These are phyloP conservation scores for Phaedon cochleariae DNA, from an alignment of 2,888 invertebrate genomes.

Conservation along the genomic window DNA sequence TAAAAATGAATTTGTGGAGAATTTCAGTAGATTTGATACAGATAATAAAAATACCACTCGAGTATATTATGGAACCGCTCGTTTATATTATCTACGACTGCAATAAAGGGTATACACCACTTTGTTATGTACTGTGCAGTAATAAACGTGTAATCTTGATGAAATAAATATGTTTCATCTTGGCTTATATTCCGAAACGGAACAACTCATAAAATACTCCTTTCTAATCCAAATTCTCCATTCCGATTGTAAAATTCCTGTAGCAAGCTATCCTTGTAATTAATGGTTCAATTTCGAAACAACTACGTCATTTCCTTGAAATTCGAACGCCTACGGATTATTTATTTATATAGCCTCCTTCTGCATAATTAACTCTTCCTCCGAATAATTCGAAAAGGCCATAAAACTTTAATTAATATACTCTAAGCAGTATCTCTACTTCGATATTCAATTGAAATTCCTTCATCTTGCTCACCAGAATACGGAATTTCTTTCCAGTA, in stretches of 20 bases:
- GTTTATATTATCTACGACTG: too few relatives aligned
- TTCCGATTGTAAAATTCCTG: background rate
- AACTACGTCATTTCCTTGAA: conserved; percentile 25
- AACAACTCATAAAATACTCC: background rate
- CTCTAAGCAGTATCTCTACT: conserved; percentile 17
- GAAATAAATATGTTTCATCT: too few relatives aligned
- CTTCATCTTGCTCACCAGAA: background rate
- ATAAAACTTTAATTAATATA: conserved; percentile 34
- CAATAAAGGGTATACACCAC: too few relatives aligned
- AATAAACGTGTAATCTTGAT: too few relatives aligned
- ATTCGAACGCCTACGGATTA: conserved; percentile 29
- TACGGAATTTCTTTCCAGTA: background rate
- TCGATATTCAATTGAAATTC: conserved; percentile 29
- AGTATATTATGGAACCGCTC: too few relatives aligned
- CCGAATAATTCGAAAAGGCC: conserved; percentile 27
- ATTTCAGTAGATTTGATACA: too few relatives aligned
- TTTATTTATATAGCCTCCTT: conserved; percentile 34
- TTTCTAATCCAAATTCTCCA: background rate
- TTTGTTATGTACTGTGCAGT: too few relatives aligned
- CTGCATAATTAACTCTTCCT: conserved; percentile 35
- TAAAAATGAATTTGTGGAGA: too few relatives aligned
- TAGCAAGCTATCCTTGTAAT: conserved; percentile 11
- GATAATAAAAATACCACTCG: too few relatives aligned
- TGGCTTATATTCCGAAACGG: background rate
- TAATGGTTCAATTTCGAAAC: conserved; percentile 15